Percentiles rank a stretch among this genome's conserved stretches.
Evolutionary conservation across 1,140 invertebrate species (phyloP).

Genomic region (Apis dorsata): DNA sequence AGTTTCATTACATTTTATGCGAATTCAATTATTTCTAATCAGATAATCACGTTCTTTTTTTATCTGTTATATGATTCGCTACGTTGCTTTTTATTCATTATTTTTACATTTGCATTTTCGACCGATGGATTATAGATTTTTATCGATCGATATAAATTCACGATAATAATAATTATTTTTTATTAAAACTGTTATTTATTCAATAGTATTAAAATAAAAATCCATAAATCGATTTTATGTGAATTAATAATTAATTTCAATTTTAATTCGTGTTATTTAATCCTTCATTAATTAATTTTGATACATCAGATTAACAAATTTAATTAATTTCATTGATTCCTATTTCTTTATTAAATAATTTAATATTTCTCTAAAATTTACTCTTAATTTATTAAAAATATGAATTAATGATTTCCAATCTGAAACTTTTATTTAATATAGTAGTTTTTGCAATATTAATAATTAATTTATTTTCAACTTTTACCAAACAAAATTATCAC

Average conservation of each 20-base stretch:
- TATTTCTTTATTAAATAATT: too few relatives aligned
- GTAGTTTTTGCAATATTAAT: not conserved
- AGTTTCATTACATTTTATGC: not conserved
- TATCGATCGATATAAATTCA: not conserved
- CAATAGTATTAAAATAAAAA: constrained; percentile 19
- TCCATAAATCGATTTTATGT: not conserved
- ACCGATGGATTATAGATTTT: not conserved
- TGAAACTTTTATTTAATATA: not conserved
- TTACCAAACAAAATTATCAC: not conserved
- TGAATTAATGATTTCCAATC: constrained; percentile 16
- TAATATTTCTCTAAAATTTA: not conserved
- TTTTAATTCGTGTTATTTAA: not conserved
- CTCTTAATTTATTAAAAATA: not conserved
- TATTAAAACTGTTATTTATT: constrained; percentile 16
- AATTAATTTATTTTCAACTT: not conserved
- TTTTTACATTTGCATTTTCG: not conserved
- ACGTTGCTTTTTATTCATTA: not conserved
- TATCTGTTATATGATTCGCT: not conserved
- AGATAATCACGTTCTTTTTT: not conserved
- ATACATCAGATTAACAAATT: not conserved
- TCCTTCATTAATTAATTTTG: not conserved
- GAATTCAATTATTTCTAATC: not conserved
- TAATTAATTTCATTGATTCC: not conserved
- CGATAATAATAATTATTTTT: constrained; percentile 3
- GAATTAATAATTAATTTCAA: not conserved